Conservation (phyloP, 2,113 vertebrate species). For the Haplochromis vanheusdeni region DNA sequence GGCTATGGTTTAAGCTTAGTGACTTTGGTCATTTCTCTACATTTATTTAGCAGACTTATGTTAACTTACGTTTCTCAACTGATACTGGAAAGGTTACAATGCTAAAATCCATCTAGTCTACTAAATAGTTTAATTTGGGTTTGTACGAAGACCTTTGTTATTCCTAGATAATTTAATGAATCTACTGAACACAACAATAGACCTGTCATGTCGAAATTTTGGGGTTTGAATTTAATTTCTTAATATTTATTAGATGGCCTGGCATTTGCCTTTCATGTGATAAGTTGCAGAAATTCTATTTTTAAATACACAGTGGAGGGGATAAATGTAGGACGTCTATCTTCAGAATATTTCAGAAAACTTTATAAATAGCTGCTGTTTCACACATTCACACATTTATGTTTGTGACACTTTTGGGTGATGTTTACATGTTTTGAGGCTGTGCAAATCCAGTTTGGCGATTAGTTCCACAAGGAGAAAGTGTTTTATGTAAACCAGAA, state of each 20-base stretch:
- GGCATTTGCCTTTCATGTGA: not conserved
- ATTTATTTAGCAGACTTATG: not conserved
- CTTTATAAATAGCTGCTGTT: not conserved
- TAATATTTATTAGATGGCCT: not conserved
- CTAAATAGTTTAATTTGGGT: not conserved
- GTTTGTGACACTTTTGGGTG: not conserved
- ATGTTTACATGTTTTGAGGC: not conserved
- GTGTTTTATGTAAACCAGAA: not conserved
- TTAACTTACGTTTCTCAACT: not conserved
- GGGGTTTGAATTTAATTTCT: not conserved
- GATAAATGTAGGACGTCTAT: not conserved
- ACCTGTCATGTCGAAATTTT: not conserved
- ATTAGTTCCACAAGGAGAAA: not conserved
- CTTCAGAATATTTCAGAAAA: not conserved
- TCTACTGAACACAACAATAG: not conserved
- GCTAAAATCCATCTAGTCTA: not conserved
- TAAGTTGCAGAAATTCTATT: not conserved
- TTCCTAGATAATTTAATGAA: not conserved
- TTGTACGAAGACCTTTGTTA: not conserved
- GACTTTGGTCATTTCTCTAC: not conserved
- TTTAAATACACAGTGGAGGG: not conserved
- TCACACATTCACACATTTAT: not conserved
- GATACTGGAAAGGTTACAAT: not conserved
- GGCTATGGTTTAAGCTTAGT: not conserved
- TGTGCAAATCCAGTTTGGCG: not conserved